Base-by-base conservation (phyloP, 37 sponge, comb jelly and placozoan species). In the Ephydatia muelleri region DNA sequence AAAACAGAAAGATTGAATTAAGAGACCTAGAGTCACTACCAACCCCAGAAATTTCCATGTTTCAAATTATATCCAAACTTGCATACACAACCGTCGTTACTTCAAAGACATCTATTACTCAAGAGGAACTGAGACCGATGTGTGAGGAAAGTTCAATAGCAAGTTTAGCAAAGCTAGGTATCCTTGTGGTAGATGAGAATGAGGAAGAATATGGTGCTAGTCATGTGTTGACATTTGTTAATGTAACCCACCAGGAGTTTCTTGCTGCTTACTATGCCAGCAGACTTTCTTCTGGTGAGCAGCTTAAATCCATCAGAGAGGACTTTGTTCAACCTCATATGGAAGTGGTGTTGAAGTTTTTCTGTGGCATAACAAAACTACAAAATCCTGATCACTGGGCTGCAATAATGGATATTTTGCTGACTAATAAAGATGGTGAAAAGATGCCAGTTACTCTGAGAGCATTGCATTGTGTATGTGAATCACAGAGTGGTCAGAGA, bases 201-300 rank as follows among this genome's bases (percentile, higher is more conserved):
- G 29, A 57, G 12, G 36, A 47, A 77, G 8, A 68, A 77, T 21
- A 70, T 77, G 14, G 78, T 77, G 23, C 40, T 77, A 32, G 57
- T 77, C 49, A 68, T 48, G 69, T 70, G 0, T 88, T 82, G 65
- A 83, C 83, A 68, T 88, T 83, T 65, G 79, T 82, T 33, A 83
- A 88, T 69, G 76, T 83, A 25, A 88, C 88, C 8, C 31, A 77
- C 28, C 88, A 88, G 68, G 88, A 88, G 73, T 88, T 88, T 49
- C 83, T 88, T 2, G 43, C 83, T 29, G 88, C 88, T 31, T 85
- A 28, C 38, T 28, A 83, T 43, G 73, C 77, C 27, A 8, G 43
- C 34, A 21, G 66, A 9, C 35, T 37, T 8, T 11, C 23, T 35
- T 3, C 12, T 9, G 35, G 49, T 29, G 73, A 82, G 72, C 79